Base-by-base conservation (phyloP, 1,140 invertebrate genomes). In the Proales similis region DNA sequence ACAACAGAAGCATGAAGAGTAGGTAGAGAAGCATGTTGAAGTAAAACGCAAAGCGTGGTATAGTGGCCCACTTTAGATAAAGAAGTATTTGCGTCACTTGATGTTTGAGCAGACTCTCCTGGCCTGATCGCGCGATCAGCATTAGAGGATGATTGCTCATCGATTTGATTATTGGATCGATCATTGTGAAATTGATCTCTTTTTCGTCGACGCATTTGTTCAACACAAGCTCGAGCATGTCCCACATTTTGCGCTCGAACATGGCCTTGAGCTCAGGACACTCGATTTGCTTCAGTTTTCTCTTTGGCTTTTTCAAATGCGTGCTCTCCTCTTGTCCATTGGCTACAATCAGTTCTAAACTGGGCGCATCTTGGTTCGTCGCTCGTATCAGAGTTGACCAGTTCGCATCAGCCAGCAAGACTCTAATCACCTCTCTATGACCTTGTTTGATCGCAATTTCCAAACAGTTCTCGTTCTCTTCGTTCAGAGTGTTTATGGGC, bases 391-490 rank as follows among this genome's bases (percentile, higher is more conserved):
- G 11, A 42, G 39, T 57, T 30, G 39, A 27, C 51, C 51, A 57
- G 32, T 57, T 57, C 30, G 51, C 36, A 42, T 57, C 51, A 12
- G 39, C 51, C 11, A 57, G 22, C 22, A 57, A 17, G 5, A 57
- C 51, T 42, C 51, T 12, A 24, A 57, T 57, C 11, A 57, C 51
- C 45, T 57, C 51, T 0, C 51, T 29, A 57, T 57, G 51, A 11
- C 51, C 51, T 57, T 57, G 51, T 42, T 57, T 3, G 4, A 57
- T 57, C 7, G 51, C 51, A 26, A 57, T 57, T 57, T 57, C 51
- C 5, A 57, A 26, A 11, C 51, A 57, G 45, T 57, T 57, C 45
- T 57, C 45, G 20, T 57, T 57, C 17, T 57, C 24, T 42, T 42
- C 29, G 32, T 57, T 57, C 6, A 57, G 29, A 19, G 29, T 17